These are phyloP conservation scores for Dolomedes plantarius DNA, from an alignment of 2,888 invertebrate species.

Conservation along the genomic window DNA sequence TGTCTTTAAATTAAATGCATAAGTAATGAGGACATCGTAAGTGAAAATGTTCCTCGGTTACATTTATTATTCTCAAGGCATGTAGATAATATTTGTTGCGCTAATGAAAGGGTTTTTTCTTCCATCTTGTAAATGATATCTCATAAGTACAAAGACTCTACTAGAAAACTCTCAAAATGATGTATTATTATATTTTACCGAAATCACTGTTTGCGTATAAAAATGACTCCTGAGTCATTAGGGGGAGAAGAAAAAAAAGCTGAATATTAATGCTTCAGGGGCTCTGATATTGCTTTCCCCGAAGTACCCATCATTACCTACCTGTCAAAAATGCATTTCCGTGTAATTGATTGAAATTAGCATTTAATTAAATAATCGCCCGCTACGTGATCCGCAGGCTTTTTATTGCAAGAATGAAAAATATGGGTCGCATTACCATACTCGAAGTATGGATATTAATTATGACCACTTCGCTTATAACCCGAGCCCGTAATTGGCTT, in stretches of 20 bases:
- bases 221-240: neutral
- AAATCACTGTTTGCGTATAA: neutral
- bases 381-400: neutral
- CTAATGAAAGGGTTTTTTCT: too few species aligned
- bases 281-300: neutral
- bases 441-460: neutral
- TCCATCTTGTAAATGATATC: too few species aligned
- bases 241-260: neutral
- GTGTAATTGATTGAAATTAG: slow-evolving; percentile 10
- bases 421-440: neutral
- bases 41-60: too few species aligned
- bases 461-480: neutral
- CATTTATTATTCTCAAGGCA: too few species aligned
- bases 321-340: slow-evolving; percentile 9
- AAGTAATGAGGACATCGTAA: too few species aligned
- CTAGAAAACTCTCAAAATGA: too few species aligned
- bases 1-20: too few species aligned
- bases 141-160: too few species aligned
- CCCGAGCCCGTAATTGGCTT: neutral
- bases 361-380: slow-evolving; percentile 8
- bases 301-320: neutral
- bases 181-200: too few species aligned
- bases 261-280: neutral
- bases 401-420: neutral
- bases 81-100: too few species aligned